phyloP scores from a whole-genome alignment of 2,797 vertebrate species.

The Rallus crepitans region DNA sequence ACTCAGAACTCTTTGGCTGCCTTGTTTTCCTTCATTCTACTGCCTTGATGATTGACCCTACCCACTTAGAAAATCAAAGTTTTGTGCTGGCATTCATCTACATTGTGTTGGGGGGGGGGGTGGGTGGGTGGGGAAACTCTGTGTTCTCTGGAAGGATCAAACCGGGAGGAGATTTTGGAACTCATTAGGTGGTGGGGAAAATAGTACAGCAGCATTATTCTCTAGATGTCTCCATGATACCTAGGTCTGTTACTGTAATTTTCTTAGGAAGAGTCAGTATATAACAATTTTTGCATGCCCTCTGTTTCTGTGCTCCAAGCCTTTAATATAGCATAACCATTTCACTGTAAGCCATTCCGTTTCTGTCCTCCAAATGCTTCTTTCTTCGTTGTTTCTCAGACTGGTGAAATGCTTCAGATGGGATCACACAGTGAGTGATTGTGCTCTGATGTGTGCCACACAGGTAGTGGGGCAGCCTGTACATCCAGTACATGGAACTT shows the following conservation, averaged over 20 bases:
- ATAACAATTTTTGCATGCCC: background rate
- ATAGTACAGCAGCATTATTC: background rate
- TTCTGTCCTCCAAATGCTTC: background rate
- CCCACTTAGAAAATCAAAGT: background rate
- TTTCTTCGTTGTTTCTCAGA: background rate
- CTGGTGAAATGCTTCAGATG: slow-evolving; percentile 25
- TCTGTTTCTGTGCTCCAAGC: background rate
- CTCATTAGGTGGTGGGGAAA: background rate
- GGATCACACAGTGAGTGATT: background rate
- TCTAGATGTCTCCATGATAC: background rate
- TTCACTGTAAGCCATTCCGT: background rate
- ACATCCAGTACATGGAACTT: background rate
- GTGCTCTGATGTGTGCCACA: slow-evolving; percentile 28
- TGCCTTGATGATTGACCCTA: background rate
- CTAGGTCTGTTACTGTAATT: background rate
- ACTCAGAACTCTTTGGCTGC: background rate
- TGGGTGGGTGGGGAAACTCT: background rate
- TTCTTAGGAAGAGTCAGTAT: background rate
- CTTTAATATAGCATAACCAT: background rate
- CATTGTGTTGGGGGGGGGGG: background rate
- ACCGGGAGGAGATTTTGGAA: background rate
- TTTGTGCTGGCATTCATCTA: background rate
- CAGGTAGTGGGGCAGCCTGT: background rate
- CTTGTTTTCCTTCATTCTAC: background rate
- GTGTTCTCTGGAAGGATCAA: background rate